Base-by-base conservation (phyloP, 2,797 vertebrate genomes). In the Sebastes itinus region DNA sequence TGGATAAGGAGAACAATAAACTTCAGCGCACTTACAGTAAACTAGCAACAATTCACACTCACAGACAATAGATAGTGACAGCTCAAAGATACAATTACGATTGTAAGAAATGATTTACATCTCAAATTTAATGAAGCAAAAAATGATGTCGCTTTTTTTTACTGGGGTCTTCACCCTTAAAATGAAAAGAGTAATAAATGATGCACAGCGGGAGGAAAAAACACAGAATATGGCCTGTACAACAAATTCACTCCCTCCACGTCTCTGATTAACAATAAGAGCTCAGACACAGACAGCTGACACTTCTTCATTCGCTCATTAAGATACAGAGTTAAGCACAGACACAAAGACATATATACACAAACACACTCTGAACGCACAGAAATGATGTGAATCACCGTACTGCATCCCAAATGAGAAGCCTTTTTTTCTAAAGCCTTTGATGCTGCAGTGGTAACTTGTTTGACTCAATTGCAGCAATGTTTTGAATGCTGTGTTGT, bases 51-150 rank as follows among this genome's bases (percentile, higher is more conserved):
- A 65, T 64, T 42, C 12, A 13, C 52, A n/a, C 35, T 54, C 16
- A 27, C 4, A 35, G 35, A 54, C 10, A 32, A 58, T n/a, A 38
- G 14, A 23, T 10, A 65, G 11, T 5, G 67, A 66, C 60, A 67
- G n/a, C 38, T 78, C 14, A 52, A 70, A 59, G 23, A 82, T 30
- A 42, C 33, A 59, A 75, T 30, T 62, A 20, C 8, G 3, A 55
- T 16, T 65, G 22, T 30, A 32, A 64, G 42, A 65, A 72, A 74
- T 74, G 22, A 68, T 83, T 75, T 75, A 81, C 54, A 72, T 82
- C 33, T 84, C 58, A 86, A 67, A 65, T 67, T 69, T 60, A 74
- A 73, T 66, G 46, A 74, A 66, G 16, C 20, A 12, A 63, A 76
- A 67, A 66, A 74, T 33, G 42, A 63, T 79, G n/a, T 27, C 2